phyloP scores from a whole-genome alignment of 2,797 vertebrate genomes.

The Ambastaia sidthimunki region DNA sequence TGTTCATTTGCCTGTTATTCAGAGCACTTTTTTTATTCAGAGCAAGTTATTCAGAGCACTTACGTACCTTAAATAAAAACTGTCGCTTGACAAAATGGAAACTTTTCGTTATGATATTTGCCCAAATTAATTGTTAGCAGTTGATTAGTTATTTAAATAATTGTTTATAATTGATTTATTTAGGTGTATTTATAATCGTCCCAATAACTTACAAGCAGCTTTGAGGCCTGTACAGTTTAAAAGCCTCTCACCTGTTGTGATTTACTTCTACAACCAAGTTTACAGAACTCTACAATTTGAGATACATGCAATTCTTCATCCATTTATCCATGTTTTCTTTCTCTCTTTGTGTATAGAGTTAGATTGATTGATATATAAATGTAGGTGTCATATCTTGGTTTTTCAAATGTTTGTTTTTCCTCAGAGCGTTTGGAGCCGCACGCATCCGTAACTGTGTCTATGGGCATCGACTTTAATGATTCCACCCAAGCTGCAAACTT shows the following conservation, averaged over 20 bases:
- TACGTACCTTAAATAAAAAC: too few species aligned
- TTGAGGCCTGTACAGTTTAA: background rate
- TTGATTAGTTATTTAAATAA: background rate
- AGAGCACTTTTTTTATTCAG: too few species aligned
- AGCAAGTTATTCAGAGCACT: too few species aligned
- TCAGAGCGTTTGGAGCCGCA: constrained; percentile 88
- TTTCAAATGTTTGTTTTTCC: constrained; percentile 18
- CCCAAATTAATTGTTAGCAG: too few species aligned
- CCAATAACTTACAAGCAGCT: too few species aligned
- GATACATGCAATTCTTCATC: background rate
- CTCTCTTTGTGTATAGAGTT: constrained; percentile 24
- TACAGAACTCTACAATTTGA: background rate
- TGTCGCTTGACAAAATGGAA: too few species aligned
- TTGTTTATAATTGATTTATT: background rate
- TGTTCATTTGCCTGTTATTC: too few species aligned
- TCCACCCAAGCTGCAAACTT: constrained; percentile 94
- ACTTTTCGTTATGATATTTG: too few species aligned
- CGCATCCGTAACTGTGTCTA: constrained; percentile 86
- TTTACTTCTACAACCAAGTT: background rate
- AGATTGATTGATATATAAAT: constrained; percentile 17
- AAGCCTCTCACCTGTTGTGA: too few species aligned
- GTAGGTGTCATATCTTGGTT: background rate
- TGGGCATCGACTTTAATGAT: constrained; percentile 97
- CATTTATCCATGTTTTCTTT: background rate
- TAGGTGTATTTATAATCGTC: too few species aligned